Evolutionary conservation across 1,140 invertebrate species (phyloP).

Genomic region (Panagrolaimus sp.): DNA sequence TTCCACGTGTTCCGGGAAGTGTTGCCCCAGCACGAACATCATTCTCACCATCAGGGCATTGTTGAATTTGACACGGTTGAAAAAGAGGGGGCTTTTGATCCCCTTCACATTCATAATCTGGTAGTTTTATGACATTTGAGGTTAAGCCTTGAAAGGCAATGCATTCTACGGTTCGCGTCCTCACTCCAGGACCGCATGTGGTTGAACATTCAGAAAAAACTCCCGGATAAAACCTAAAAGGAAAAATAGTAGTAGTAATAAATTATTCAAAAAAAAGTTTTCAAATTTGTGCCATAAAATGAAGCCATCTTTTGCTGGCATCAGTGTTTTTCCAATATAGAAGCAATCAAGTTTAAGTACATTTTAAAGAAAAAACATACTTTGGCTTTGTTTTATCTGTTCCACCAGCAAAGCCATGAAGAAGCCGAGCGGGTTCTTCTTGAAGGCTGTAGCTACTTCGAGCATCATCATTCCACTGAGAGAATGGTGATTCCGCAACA

Average conservation of each 20-base stretch:
- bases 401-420: background rate
- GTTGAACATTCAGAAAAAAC: conserved; percentile 76
- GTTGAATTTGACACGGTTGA: conserved; percentile 44
- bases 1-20: no score
- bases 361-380: background rate
- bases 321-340: no score
- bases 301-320: background rate
- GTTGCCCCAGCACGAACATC: conserved; percentile 10
- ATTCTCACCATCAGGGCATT: conserved; percentile 23
- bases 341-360: background rate
- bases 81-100: conserved; percentile 43
- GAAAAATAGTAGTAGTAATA: background rate
- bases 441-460: background rate
- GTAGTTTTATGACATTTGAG: conserved; percentile 38
- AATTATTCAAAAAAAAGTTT: background rate
- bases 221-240: conserved; percentile 61
- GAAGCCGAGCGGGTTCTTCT: background rate
- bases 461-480: conserved; percentile 18
- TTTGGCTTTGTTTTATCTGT: conserved; percentile 11
- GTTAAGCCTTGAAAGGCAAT: conserved; percentile 53
- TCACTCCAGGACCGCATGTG: conserved; percentile 66
- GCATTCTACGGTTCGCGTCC: conserved; percentile 70
- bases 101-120: conserved; percentile 54
- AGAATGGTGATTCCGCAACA: conserved; percentile 23
- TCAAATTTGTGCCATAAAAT: no score